Percentiles rank a stretch among this genome's conserved stretches.
These are phyloP conservation scores for Sphaerodactylus townsendi DNA, from an alignment of 2,113 vertebrate species.

Conservation along the genomic window DNA sequence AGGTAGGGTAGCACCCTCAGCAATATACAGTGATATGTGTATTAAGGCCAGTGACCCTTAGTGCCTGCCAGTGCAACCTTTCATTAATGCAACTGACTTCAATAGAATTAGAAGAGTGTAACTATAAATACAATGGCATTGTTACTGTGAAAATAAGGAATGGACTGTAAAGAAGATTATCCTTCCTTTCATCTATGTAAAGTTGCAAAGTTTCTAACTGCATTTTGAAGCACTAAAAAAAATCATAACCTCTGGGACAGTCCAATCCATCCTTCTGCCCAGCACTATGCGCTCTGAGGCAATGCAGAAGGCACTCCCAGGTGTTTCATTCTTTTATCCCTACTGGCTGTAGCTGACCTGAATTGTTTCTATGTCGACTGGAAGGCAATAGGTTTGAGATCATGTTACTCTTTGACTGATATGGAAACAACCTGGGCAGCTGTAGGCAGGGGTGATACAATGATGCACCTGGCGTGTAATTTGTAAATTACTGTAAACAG, in stretches of 20 bases:
- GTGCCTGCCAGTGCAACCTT: background rate
- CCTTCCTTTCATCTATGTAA: background rate
- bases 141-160: too few species aligned
- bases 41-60: background rate
- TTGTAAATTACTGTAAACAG: background rate
- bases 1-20: background rate
- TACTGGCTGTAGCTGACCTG: background rate
- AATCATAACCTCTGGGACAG: background rate
- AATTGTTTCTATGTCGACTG: background rate
- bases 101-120: too few species aligned
- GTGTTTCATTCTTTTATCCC: background rate
- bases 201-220: background rate
- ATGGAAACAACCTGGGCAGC: slow-evolving; percentile 5
- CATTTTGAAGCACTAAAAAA: background rate
- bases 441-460: background rate
- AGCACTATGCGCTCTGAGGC: background rate
- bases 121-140: too few species aligned
- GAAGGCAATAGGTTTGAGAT: slow-evolving; percentile 3
- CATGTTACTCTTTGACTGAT: background rate
- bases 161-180: background rate
- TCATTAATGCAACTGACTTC: too few species aligned
- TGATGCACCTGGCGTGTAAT: background rate
- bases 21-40: too few species aligned
- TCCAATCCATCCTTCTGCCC: background rate
- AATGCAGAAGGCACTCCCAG: background rate